Conservation (phyloP, 2,888 invertebrate species). For the Ischnus inquisitorius region DNA sequence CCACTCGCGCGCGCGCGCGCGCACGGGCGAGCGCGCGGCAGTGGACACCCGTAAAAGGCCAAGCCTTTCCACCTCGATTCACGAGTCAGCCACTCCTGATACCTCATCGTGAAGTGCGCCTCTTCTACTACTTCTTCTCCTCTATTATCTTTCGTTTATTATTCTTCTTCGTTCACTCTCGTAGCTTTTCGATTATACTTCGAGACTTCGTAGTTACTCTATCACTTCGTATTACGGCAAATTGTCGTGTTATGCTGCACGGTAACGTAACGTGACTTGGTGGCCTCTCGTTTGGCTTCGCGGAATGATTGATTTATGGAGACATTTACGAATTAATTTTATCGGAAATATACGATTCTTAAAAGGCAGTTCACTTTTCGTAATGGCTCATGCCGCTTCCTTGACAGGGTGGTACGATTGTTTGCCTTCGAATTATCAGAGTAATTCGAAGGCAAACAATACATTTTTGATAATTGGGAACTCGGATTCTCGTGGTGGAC, state of each 20-base stretch:
- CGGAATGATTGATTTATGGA: slow-evolving; percentile 1
- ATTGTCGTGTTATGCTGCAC: not conserved
- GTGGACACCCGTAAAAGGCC: slow-evolving; percentile 77
- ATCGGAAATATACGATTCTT: not conserved
- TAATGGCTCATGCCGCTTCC: no score
- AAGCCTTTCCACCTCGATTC: slow-evolving; percentile 76
- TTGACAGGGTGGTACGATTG: no score
- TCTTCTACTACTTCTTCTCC: slow-evolving; percentile 22
- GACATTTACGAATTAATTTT: not conserved
- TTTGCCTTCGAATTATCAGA: no score
- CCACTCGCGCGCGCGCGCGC: slow-evolving; percentile 56
- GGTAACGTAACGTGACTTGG: not conserved
- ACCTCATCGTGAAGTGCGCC: slow-evolving; percentile 17
- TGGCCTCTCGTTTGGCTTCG: not conserved
- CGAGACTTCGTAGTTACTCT: slow-evolving; percentile 1
- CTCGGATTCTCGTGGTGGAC: no score
- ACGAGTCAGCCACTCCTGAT: slow-evolving; percentile 57
- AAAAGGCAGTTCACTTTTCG: no score
- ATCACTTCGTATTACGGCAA: slow-evolving; percentile 14
- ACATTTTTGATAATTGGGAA: no score
- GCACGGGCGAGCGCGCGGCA: slow-evolving; percentile 48
- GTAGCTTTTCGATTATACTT: not conserved
- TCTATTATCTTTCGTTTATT: slow-evolving; percentile 35
- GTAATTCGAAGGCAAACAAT: no score
- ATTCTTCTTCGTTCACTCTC: slow-evolving; percentile 4